Conservation (phyloP, 2,113 vertebrate genomes). For the Abramis brama region DNA sequence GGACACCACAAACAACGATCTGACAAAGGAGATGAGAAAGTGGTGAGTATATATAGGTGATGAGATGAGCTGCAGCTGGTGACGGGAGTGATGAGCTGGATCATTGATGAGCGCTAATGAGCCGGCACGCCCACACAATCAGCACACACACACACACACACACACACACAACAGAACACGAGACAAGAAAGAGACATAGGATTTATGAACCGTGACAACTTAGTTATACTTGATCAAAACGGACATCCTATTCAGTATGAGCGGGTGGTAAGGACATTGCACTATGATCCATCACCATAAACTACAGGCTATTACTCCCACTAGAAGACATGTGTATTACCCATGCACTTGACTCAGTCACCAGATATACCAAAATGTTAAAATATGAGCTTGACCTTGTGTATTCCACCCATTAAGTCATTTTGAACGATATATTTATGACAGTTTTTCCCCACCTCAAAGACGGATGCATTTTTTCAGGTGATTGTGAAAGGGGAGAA, state of each 20-base stretch:
- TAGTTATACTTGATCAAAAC: conserved; percentile 71
- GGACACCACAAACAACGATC: too few relatives aligned
- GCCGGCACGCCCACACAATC: too few relatives aligned
- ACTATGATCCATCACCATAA: neutral
- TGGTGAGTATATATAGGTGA: too few relatives aligned
- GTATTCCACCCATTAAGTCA: neutral
- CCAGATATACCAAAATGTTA: neutral
- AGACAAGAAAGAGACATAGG: too few relatives aligned
- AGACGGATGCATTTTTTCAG: neutral
- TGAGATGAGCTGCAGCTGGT: too few relatives aligned
- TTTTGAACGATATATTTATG: neutral
- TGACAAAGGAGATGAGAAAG: too few relatives aligned
- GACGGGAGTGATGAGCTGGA: too few relatives aligned
- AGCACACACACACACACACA: too few relatives aligned
- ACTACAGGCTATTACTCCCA: neutral
- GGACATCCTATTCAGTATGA: conserved; percentile 74
- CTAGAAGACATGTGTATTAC: neutral
- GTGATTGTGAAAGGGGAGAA: conserved; percentile 78
- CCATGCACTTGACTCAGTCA: neutral
- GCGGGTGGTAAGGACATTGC: conserved; percentile 75
- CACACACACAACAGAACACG: too few relatives aligned
- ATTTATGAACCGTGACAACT: too few relatives aligned
- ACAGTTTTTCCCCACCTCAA: neutral
- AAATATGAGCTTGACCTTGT: neutral
- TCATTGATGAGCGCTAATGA: too few relatives aligned